Conservation (phyloP, 2,113 vertebrate species). For the Sturnira hondurensis region DNA sequence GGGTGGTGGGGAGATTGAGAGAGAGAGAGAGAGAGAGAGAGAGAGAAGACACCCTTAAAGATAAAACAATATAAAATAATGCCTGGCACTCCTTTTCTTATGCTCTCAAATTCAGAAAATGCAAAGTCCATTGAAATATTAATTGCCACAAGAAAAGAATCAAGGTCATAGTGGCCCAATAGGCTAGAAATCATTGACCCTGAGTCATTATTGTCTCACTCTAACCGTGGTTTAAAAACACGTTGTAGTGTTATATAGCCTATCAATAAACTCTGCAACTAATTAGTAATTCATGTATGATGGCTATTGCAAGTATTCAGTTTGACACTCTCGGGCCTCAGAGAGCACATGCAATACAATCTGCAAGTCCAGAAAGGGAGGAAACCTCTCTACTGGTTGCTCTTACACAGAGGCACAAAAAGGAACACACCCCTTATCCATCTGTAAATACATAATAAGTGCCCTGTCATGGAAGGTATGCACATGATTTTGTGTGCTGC, state of each 20-base stretch:
- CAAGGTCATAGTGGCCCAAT: background rate
- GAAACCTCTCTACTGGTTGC: background rate
- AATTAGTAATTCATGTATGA: background rate
- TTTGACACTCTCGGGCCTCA: background rate
- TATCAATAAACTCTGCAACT: background rate
- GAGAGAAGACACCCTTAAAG: background rate
- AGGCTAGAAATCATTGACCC: background rate
- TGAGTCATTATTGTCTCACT: background rate
- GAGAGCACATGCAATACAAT: background rate
- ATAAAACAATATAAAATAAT: background rate
- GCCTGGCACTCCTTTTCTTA: background rate
- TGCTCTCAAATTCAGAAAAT: background rate
- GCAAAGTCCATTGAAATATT: background rate
- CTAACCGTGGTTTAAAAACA: background rate
- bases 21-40: too few species aligned
- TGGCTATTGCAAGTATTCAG: background rate
- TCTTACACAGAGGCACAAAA: background rate
- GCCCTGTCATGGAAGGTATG: background rate
- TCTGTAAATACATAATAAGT: background rate
- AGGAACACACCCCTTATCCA: background rate
- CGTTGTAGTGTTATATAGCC: background rate
- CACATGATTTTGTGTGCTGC: background rate
- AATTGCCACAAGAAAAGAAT: background rate
- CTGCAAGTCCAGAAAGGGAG: background rate
- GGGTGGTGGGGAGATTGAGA: too few species aligned